These are phyloP conservation scores for Scleropages formosus DNA, from an alignment of 2,797 vertebrate genomes.

Conservation along the genomic window DNA sequence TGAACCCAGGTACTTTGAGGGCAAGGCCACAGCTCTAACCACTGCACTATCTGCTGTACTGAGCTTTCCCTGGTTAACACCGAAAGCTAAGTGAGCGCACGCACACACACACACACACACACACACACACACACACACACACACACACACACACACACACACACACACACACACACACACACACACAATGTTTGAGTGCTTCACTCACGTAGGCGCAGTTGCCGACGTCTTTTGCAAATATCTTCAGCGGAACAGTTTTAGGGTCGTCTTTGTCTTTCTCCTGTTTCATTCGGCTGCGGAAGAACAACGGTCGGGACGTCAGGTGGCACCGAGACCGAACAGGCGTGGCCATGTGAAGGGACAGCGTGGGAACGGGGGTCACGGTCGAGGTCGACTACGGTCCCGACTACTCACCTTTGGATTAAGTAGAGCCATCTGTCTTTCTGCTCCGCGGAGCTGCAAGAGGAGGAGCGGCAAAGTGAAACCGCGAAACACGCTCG, in stretches of 20 bases:
- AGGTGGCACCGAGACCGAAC: neutral
- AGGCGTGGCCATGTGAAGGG: neutral
- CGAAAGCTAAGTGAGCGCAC: too few relatives aligned
- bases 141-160: neutral
- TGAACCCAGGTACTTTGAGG: too few relatives aligned
- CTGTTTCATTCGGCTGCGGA: slow-evolving; percentile 77
- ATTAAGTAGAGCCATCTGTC: slow-evolving; percentile 84
- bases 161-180: neutral
- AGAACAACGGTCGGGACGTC: neutral
- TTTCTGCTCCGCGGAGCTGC: slow-evolving; percentile 82
- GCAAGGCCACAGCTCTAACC: too few relatives aligned
- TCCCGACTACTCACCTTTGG: slow-evolving; percentile 73
- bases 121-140: too few relatives aligned
- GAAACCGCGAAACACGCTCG: neutral
- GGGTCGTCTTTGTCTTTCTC: slow-evolving; percentile 90
- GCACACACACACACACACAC: too few relatives aligned
- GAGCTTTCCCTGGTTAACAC: too few relatives aligned
- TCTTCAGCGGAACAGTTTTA: slow-evolving; percentile 89
- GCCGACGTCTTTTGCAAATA: slow-evolving; percentile 88
- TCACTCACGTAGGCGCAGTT: slow-evolving; percentile 85
- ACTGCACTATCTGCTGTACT: too few relatives aligned
- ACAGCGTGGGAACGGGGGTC: neutral
- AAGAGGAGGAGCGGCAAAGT: slow-evolving; percentile 31
- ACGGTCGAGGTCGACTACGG: neutral
- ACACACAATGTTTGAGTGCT: too few relatives aligned